These are phyloP conservation scores for Galendromus occidentalis DNA, from an alignment of 1,140 invertebrate species.

Conservation along the genomic window DNA sequence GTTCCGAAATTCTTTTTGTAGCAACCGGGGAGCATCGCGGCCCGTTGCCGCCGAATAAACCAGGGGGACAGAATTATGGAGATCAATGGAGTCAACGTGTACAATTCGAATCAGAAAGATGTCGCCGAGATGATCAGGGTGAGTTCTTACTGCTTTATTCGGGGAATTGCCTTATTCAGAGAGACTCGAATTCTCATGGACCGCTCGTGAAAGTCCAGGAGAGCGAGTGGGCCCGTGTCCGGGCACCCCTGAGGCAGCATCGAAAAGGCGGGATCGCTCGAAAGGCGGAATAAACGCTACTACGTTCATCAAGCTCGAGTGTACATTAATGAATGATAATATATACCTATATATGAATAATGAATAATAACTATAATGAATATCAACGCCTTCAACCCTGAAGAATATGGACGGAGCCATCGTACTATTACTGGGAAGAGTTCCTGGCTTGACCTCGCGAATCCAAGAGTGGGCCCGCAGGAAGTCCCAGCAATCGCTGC, in stretches of 20 bases:
- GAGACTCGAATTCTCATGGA: no score
- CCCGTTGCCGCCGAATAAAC: conserved; percentile 19
- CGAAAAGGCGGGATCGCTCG: no score
- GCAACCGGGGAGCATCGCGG: conserved; percentile 23
- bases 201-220: no score
- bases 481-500: conserved; percentile 20
- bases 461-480: conserved; percentile 23
- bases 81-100: conserved; percentile 23
- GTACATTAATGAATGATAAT: no score
- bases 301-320: no score
- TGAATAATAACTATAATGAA: no score
- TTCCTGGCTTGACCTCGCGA: conserved; percentile 18
- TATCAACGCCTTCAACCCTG: no score
- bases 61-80: conserved; percentile 23
- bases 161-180: neutral
- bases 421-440: conserved; percentile 21
- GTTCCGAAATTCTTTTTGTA: conserved; percentile 13
- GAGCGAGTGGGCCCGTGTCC: no score
- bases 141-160: neutral
- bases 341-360: no score
- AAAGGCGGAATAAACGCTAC: no score
- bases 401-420: conserved; percentile 23
- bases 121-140: conserved; percentile 20
- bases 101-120: conserved; percentile 22
- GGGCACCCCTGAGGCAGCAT: no score